A percentile compares a stretch with the other conserved stretches of the same genome.
Conservation (phyloP, 2,888 invertebrate species). For the Tillus elongatus region DNA sequence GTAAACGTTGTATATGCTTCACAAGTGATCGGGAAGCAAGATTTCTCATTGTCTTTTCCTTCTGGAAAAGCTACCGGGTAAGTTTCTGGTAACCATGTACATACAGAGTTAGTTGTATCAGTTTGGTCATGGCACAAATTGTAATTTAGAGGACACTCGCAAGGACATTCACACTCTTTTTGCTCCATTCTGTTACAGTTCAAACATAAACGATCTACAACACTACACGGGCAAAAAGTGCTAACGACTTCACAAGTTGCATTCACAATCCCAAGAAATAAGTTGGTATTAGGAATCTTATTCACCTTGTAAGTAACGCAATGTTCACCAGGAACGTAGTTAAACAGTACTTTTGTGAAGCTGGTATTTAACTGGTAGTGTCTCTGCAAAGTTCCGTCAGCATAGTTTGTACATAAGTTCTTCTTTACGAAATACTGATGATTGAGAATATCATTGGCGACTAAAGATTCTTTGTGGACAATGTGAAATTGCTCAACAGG, state of each 20-base stretch:
- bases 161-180: conserved; percentile 90
- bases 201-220: conserved; percentile 76
- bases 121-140: conserved; percentile 31
- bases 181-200: conserved; percentile 93
- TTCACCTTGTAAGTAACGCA: conserved; percentile 79
- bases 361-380: conserved; percentile 76
- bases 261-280: conserved; percentile 81
- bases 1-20: conserved; percentile 54
- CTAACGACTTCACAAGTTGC: conserved; percentile 74
- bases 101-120: conserved; percentile 31
- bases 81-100: conserved; percentile 28
- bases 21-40: conserved; percentile 60
- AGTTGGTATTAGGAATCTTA: conserved; percentile 75
- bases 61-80: conserved; percentile 21
- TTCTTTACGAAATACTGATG: conserved; percentile 77
- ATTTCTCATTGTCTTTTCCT: conserved; percentile 5
- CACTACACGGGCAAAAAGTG: conserved; percentile 87
- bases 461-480: conserved; percentile 81
- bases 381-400: conserved; percentile 76
- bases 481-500: conserved; percentile 80
- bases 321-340: conserved; percentile 79
- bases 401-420: conserved; percentile 73
- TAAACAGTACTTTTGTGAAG: conserved; percentile 64
- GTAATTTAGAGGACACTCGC: conserved; percentile 62
- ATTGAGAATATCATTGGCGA: conserved; percentile 83